Base-by-base conservation (phyloP, 2,113 vertebrate genomes). In the Bostrychus sinensis region DNA sequence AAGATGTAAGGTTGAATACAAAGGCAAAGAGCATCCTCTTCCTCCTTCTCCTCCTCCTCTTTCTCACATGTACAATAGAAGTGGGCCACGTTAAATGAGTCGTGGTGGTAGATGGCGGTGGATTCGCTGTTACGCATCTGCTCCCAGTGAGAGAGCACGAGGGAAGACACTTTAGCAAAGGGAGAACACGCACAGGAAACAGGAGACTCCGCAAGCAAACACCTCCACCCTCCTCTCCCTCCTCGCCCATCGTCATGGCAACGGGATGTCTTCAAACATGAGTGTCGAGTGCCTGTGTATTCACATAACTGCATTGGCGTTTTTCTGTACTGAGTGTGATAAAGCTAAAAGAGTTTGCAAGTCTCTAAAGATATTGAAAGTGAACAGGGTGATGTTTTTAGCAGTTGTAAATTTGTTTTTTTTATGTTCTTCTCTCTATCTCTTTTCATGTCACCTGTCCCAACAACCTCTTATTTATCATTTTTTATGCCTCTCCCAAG, bases 231-330 rank as follows among this genome's bases (percentile, higher is more conserved):
- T 75, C 75, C 72, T 68, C 53, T 50, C 68, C 63, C 58, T 74
- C 69, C 65, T 75, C 14, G 32, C 50, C 43, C 67, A 75, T 91
- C 43, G 69, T 77, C 87, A 91, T 89, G 87, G 88, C 85, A 92
- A 91, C 86, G 60, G 60, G 65, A 84, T 77, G 77, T 89, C 80
- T 85, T 85, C 72, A 75, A 77, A 80, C 73, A 78, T 30, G 22
- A 36, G 77, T 41, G 62, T 53, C 28, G 55, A 23, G 64, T 80
- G 71, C 61, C 30, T 65, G 25, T 43, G 56, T 58, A 30, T 65
- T 54, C 61, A 53, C 51, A 50, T 57, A 62, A 46, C 45, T 32
- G 14, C 57, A 55, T 22, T 39, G 51, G 30, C 13, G 61, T 66
- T 71, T 48, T 43, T 48, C 11, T 36, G 30, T 28, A 17, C 20